phyloP scores from a whole-genome alignment of 2,113 vertebrate species.

The Tyto alba region DNA sequence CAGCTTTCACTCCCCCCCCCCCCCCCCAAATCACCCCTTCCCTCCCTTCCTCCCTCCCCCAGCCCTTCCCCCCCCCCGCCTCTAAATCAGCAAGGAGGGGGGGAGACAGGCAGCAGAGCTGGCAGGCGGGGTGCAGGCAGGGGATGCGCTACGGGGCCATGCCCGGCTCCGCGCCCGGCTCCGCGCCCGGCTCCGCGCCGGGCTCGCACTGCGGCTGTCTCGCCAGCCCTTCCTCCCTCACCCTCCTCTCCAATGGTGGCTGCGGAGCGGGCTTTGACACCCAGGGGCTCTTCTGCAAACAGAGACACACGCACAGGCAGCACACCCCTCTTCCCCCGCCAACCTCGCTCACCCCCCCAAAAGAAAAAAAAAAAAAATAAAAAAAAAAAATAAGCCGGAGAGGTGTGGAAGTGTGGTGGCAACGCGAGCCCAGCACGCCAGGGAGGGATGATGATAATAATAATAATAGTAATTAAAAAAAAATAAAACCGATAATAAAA shows the following conservation, averaged over 20 bases:
- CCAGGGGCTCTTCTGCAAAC: not conserved
- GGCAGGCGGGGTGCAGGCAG: not conserved
- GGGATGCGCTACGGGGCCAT: constrained; percentile 28
- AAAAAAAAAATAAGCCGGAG: not conserved
- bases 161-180: not conserved
- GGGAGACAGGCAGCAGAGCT: not conserved
- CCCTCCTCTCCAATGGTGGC: constrained; percentile 16
- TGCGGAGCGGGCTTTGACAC: constrained; percentile 34
- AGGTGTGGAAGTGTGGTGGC: not conserved
- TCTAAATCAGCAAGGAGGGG: not conserved
- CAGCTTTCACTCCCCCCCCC: not conserved
- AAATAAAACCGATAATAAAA: not conserved
- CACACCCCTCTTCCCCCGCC: not conserved
- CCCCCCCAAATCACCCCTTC: not conserved
- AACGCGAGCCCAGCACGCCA: not conserved
- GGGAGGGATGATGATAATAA: not conserved
- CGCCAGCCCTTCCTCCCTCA: constrained; percentile 34
- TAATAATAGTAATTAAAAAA: not conserved
- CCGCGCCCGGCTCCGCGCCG: not conserved
- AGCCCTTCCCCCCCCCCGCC: not conserved
- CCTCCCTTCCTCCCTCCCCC: not conserved
- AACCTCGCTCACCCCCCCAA: too few relatives aligned
- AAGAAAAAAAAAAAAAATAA: not conserved
- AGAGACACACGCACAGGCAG: not conserved
- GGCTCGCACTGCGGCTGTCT: constrained; percentile 49